phyloP scores from a whole-genome alignment of 1,140 invertebrate species.

The Zaprionus gabonicus region DNA sequence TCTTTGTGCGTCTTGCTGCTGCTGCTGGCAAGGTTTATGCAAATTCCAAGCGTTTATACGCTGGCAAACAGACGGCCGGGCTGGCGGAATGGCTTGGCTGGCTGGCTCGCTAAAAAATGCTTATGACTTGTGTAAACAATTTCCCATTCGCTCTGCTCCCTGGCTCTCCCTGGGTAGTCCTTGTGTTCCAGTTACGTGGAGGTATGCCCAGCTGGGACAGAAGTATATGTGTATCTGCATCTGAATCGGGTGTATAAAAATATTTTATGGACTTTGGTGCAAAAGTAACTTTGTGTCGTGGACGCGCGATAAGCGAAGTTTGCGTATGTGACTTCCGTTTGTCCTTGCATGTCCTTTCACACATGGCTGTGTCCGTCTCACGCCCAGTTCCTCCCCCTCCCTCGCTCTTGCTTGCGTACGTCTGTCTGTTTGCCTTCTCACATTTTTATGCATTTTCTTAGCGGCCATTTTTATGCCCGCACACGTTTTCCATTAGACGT shows the following conservation, averaged over 20 bases:
- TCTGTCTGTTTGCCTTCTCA: constrained; percentile 47
- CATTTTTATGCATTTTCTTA: constrained; percentile 84
- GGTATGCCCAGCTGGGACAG: constrained; percentile 54
- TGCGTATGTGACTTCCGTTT: constrained; percentile 80
- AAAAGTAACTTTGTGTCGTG: constrained; percentile 75
- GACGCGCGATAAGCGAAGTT: constrained; percentile 59
- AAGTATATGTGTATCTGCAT: constrained; percentile 51
- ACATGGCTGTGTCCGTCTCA: constrained; percentile 23
- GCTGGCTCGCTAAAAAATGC: constrained; percentile 80
- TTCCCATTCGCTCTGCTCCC: constrained; percentile 33
- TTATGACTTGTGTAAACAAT: constrained; percentile 82
- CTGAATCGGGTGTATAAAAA: constrained; percentile 60
- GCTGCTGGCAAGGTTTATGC: constrained; percentile 68
- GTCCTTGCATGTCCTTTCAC: constrained; percentile 75
- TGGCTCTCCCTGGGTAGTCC: not conserved
- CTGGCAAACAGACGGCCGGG: constrained; percentile 59
- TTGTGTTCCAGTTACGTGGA: constrained; percentile 63
- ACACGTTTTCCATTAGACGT: constrained; percentile 84
- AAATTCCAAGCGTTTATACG: constrained; percentile 68
- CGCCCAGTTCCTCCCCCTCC: not conserved
- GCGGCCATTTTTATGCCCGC: constrained; percentile 83
- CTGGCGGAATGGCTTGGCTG: constrained; percentile 19
- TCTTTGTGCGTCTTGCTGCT: not conserved
- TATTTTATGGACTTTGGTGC: constrained; percentile 76
- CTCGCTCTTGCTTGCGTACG: not conserved